Conservation (phyloP, 2,797 vertebrate species). For the Vultur gryphus region DNA sequence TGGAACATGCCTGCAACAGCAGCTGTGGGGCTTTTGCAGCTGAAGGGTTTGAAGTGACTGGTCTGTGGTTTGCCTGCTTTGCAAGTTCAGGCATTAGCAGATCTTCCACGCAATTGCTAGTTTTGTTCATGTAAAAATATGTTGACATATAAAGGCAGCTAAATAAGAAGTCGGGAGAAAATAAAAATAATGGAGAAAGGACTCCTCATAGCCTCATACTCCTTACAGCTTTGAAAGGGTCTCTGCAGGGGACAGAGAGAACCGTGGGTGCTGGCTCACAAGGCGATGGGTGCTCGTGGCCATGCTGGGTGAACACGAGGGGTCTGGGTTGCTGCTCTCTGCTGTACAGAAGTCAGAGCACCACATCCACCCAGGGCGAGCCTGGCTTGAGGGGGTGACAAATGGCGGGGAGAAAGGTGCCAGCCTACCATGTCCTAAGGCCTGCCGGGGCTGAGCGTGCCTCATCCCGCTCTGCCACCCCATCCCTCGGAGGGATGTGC, state of each 20-base stretch:
- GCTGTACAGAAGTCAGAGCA: background rate
- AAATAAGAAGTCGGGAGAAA: background rate
- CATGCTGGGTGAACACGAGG: fast-evolving
- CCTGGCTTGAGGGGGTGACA: background rate
- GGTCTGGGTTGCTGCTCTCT: background rate
- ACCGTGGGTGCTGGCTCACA: background rate
- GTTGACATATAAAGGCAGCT: background rate
- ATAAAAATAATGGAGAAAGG: background rate
- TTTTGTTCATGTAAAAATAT: background rate
- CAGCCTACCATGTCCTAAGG: background rate
- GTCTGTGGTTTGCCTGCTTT: background rate
- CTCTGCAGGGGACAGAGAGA: background rate
- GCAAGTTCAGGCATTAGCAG: background rate
- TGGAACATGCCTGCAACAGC: background rate
- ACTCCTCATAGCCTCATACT: fast-evolving
- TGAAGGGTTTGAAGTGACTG: background rate
- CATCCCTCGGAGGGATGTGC: background rate
- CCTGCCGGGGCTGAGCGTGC: fast-evolving
- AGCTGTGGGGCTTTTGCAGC: background rate
- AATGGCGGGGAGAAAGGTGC: background rate
- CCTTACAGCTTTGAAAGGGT: background rate
- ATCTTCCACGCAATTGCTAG: background rate
- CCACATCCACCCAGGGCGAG: fast-evolving
- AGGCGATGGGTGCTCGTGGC: fast-evolving
- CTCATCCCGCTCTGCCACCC: background rate